phyloP scores from a whole-genome alignment of 2,113 vertebrate species.

The Gobius niger region DNA sequence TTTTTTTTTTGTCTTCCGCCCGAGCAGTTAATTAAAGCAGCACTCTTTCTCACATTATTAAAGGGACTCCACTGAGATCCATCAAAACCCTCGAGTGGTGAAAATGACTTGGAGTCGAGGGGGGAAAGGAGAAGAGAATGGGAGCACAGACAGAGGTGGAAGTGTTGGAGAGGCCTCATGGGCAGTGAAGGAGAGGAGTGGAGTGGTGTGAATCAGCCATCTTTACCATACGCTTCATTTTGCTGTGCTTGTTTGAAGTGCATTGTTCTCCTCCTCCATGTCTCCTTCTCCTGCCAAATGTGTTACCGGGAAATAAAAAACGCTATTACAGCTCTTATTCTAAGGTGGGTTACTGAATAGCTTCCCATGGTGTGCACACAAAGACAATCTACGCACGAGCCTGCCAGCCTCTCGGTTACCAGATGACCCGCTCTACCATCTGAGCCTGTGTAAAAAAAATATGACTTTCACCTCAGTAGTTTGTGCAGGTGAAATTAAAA shows the following conservation, averaged over 20 bases:
- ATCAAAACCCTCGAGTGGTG: conserved; percentile 29
- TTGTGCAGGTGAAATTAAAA: neutral
- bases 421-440: too few relatives aligned
- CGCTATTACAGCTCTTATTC: too few relatives aligned
- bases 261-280: too few relatives aligned
- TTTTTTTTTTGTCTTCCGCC: too few relatives aligned
- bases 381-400: too few relatives aligned
- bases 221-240: conserved; percentile 63
- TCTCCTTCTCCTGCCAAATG: too few relatives aligned
- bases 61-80: conserved; percentile 38
- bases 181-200: conserved; percentile 24
- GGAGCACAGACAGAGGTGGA: conserved; percentile 24
- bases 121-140: conserved; percentile 14
- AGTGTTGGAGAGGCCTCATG: neutral
- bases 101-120: conserved; percentile 30
- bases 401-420: too few relatives aligned
- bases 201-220: conserved; percentile 57
- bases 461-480: too few relatives aligned
- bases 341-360: too few relatives aligned
- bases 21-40: conserved; percentile 58
- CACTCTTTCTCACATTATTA: conserved; percentile 42
- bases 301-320: too few relatives aligned
- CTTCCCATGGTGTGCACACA: too few relatives aligned
- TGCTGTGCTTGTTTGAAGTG: neutral
- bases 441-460: too few relatives aligned